Conservation (phyloP, 2,113 vertebrate species). For the Natator depressus region DNA sequence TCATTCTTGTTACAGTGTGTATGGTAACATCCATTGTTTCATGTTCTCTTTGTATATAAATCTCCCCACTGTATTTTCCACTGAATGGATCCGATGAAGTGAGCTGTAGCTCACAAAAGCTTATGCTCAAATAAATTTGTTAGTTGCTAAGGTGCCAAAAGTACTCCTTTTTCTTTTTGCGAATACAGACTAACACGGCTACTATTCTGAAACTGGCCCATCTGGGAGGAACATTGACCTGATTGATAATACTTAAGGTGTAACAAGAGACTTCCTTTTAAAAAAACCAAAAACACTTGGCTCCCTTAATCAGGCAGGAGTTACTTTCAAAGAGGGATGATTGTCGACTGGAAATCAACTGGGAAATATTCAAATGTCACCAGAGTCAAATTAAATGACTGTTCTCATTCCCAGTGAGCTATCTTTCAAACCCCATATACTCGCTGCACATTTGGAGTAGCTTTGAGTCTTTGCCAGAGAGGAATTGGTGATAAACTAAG, state of each 20-base stretch:
- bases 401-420: slow-evolving; percentile 5
- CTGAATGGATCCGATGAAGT: too few relatives aligned
- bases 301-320: slow-evolving; percentile 23
- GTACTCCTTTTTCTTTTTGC: too few relatives aligned
- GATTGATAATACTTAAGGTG: slow-evolving; percentile 1
- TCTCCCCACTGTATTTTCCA: too few relatives aligned
- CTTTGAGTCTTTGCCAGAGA: background rate
- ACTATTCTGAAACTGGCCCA: too few relatives aligned
- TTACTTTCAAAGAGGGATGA: slow-evolving; percentile 18
- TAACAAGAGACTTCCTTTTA: background rate
- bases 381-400: slow-evolving; percentile 48
- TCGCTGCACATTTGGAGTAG: slow-evolving; percentile 17
- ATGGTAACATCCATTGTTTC: too few relatives aligned
- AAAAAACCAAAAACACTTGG: background rate
- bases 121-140: too few relatives aligned
- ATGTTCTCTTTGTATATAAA: too few relatives aligned
- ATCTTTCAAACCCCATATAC: slow-evolving; percentile 12
- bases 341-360: slow-evolving; percentile 42
- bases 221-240: background rate
- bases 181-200: too few relatives aligned
- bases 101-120: too few relatives aligned
- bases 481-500: background rate
- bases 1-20: too few relatives aligned
- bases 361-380: background rate
- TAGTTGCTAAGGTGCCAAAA: too few relatives aligned